A percentile compares a stretch with the other conserved stretches of the same genome.
These are phyloP conservation scores for Gymnoscopelus braueri DNA, from an alignment of 2,797 vertebrate genomes.

Conservation along the genomic window DNA sequence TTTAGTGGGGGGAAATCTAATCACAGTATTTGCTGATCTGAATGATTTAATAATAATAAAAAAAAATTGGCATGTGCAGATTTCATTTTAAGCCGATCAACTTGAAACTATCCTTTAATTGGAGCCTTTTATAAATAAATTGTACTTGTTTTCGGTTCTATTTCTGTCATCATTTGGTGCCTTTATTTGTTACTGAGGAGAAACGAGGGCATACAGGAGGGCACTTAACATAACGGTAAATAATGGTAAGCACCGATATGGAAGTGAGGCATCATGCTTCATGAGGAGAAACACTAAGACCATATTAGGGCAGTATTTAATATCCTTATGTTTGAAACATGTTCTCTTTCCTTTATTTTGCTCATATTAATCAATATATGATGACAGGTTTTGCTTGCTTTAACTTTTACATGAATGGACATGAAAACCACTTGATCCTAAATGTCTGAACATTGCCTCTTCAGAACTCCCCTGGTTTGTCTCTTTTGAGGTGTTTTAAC, in stretches of 20 bases:
- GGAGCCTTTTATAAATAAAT: constrained; percentile 82
- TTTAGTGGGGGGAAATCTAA: constrained; percentile 21
- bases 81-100: constrained; percentile 63
- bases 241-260: constrained; percentile 79
- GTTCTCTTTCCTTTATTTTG: constrained; percentile 68
- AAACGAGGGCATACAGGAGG: constrained; percentile 59
- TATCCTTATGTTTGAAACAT: constrained; percentile 68
- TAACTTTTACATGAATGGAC: constrained; percentile 60
- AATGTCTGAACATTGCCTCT: constrained; percentile 27
- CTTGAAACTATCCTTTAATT: constrained; percentile 67
- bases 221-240: constrained; percentile 58
- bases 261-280: constrained; percentile 68
- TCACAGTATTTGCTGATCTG: constrained; percentile 50
- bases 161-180: constrained; percentile 84
- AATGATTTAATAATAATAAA: constrained; percentile 51
- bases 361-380: constrained; percentile 65
- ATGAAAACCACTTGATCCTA: constrained; percentile 68
- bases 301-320: constrained; percentile 75
- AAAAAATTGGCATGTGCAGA: constrained; percentile 50
- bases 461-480: too few relatives aligned
- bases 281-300: constrained; percentile 82
- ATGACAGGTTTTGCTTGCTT: constrained; percentile 77
- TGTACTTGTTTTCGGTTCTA: constrained; percentile 81
- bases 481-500: too few relatives aligned
- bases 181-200: constrained; percentile 78